Base-by-base conservation (phyloP, 2,113 vertebrate genomes). In the Psittacula cyanocephala region DNA sequence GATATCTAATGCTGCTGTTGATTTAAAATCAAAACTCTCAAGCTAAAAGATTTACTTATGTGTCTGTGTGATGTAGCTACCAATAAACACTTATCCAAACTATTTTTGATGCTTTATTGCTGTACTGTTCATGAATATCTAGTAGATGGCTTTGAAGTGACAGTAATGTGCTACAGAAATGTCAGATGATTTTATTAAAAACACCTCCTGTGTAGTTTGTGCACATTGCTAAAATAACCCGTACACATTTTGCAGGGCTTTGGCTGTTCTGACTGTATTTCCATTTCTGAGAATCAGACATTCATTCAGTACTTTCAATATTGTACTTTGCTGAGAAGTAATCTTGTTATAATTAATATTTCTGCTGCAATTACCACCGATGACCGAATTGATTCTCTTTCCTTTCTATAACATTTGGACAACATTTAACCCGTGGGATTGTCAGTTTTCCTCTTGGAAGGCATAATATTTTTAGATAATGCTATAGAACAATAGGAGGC, bases 401-500 rank as follows among this genome's bases (percentile, higher is more conserved):
- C 86, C 74, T 88, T 53, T 75, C 31, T 89, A 1, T 47, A 92
- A 72, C 22, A 47, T 41, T 76, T 37, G 43, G 57, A 53, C 28
- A 67, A 80, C 50, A 47, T 80, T 93, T 71, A 78, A 69, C 81
- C 69, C 27, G n/a, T n/a, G 43, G 69, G 78, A 69, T 89, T 96
- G 87, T 79, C 64, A 89, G 62, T 76, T 41, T 55, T 78, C 95
- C 43, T 81, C 67, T 94, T 52, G 85, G 93, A 76, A 94, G 59
- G 68, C 41, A 77, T 31, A 94, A 18, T 68, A 52, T 92, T 88
- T 80, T 69, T 75, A 91, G 72, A 80, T 75, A 90, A 77, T 59
- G 91, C 89, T 63, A 67, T 3, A 93, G 91, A 96, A 97, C 96
- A 97, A 97, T 96, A 82, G 89, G 76, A 96, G 95, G 84, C 91